Evolutionary conservation across 2,888 invertebrate genomes (phyloP).

Genomic region (Dyspetes luteomarginatus): DNA sequence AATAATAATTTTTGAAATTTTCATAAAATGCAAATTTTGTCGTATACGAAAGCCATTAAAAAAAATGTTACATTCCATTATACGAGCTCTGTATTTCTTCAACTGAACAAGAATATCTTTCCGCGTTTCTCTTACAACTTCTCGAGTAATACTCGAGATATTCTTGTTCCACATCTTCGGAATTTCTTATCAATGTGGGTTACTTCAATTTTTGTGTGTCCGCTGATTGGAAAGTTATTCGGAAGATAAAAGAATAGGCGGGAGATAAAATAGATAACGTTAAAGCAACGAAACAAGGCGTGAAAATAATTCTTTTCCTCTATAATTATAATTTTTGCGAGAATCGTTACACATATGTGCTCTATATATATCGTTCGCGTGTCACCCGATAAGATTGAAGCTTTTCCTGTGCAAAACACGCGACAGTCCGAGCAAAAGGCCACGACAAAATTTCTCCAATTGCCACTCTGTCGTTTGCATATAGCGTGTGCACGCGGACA

Average conservation of each 20-base stretch:
- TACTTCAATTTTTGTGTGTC: neutral
- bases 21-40: too few relatives aligned
- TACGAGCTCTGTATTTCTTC: too few relatives aligned
- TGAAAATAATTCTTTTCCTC: neutral
- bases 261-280: neutral
- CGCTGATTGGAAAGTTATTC: neutral
- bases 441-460: slow-evolving; percentile 54
- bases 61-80: too few relatives aligned
- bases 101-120: too few relatives aligned
- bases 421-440: slow-evolving; percentile 34
- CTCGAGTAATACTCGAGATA: neutral
- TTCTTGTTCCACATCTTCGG: neutral
- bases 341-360: slow-evolving; percentile 37
- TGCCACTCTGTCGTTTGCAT: slow-evolving; percentile 38
- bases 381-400: slow-evolving; percentile 75
- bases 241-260: neutral
- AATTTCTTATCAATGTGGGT: neutral
- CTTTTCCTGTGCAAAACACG: slow-evolving; percentile 70
- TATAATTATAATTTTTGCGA: slow-evolving; percentile 8
- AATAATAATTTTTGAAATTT: too few relatives aligned
- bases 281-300: neutral
- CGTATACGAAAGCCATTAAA: too few relatives aligned
- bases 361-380: slow-evolving; percentile 67
- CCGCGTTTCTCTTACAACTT: too few relatives aligned
- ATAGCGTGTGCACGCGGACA: slow-evolving; percentile 30